phyloP scores from a whole-genome alignment of 2,113 vertebrate genomes.

The Hoplias malabaricus region DNA sequence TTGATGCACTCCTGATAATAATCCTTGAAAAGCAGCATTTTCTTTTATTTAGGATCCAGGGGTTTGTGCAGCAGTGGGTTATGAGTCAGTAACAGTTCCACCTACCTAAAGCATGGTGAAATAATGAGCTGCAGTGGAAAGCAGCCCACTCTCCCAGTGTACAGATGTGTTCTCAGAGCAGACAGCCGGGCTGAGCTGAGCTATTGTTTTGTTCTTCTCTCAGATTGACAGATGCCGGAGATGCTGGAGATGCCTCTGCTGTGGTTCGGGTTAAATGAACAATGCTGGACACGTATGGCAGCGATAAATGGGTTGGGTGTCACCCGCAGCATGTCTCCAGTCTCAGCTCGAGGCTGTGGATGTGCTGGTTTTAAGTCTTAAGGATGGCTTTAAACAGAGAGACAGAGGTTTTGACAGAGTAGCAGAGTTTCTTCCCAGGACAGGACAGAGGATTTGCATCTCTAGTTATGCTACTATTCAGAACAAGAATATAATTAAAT shows the following conservation, averaged over 20 bases:
- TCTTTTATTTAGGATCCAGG: background rate
- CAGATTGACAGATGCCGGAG: constrained; percentile 38
- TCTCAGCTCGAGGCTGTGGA: background rate
- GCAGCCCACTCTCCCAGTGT: background rate
- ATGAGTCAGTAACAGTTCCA: background rate
- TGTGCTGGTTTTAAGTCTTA: background rate
- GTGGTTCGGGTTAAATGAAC: constrained; percentile 45
- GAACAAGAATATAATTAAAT: no score
- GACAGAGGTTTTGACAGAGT: background rate
- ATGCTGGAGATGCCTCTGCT: constrained; percentile 36
- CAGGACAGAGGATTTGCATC: background rate
- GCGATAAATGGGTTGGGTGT: constrained; percentile 20
- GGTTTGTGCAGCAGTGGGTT: background rate
- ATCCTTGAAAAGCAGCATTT: background rate
- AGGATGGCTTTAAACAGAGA: background rate
- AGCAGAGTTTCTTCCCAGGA: background rate
- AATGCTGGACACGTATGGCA: constrained; percentile 46
- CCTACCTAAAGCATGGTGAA: background rate
- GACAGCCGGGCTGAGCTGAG: constrained; percentile 29
- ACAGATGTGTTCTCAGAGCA: constrained; percentile 31
- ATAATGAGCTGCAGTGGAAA: constrained; percentile 11
- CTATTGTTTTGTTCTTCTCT: constrained; percentile 45
- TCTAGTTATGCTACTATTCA: background rate
- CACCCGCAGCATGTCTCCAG: constrained; percentile 11
- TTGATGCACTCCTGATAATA: no score